phyloP scores from a whole-genome alignment of 2,888 invertebrate genomes.

The Tridacna gigas region DNA sequence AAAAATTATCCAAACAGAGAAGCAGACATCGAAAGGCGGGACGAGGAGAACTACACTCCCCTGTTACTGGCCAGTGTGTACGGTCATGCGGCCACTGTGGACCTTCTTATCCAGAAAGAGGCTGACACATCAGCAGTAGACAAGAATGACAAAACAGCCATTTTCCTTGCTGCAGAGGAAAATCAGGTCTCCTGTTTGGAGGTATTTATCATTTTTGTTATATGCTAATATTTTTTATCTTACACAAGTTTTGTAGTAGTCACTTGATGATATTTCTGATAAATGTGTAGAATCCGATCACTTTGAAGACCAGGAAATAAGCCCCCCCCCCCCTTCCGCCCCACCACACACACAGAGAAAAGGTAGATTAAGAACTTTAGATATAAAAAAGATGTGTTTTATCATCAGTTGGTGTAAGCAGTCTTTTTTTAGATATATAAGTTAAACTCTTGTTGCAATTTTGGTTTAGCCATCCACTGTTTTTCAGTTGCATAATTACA shows the following conservation, averaged over 20 bases:
- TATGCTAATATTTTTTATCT: too few species aligned
- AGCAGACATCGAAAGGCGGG: constrained; percentile 83
- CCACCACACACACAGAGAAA: too few species aligned
- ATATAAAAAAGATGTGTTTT: neutral
- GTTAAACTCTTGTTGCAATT: too few species aligned
- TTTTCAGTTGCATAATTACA: too few species aligned
- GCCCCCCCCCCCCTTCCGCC: too few species aligned
- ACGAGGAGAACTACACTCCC: constrained; percentile 85
- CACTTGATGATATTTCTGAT: too few species aligned
- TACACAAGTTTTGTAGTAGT: too few species aligned
- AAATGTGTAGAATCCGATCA: too few species aligned
- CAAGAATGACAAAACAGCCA: constrained; percentile 85
- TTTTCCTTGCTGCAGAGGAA: constrained; percentile 85
- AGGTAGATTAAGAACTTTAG: neutral
- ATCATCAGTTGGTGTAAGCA: neutral
- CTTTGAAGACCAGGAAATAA: too few species aligned
- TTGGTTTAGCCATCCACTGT: too few species aligned
- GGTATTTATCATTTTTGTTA: constrained; percentile 73
- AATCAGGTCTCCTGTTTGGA: constrained; percentile 83
- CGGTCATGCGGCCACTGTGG: constrained; percentile 84
- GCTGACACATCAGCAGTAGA: constrained; percentile 84
- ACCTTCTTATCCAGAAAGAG: constrained; percentile 81
- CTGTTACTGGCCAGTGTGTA: constrained; percentile 84
- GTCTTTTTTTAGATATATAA: too few species aligned
- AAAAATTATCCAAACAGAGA: constrained; percentile 72